Evolutionary conservation across 2,797 vertebrate species (phyloP).

Genomic region (Antrozous pallidus): DNA sequence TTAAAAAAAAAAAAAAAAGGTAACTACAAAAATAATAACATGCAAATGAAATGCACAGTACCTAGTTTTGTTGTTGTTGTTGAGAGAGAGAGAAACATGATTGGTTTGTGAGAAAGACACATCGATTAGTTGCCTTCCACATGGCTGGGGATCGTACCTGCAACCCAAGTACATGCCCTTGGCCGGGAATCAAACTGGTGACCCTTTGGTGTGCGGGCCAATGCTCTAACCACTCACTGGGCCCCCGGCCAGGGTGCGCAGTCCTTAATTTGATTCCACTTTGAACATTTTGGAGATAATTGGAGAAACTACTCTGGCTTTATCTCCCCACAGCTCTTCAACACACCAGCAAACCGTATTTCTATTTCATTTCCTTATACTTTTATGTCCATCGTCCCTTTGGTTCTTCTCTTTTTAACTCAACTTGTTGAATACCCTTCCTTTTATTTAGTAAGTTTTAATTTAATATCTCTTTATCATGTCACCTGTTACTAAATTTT

Average conservation of each 20-base stretch:
- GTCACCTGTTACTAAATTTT: neutral
- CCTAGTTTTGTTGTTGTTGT: neutral
- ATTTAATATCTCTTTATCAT: neutral
- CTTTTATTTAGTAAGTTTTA: conserved; percentile 25
- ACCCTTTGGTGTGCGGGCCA: too few species aligned
- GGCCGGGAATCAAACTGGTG: too few species aligned
- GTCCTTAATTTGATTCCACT: conserved; percentile 20
- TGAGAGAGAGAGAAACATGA: too few species aligned
- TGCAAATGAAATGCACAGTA: neutral
- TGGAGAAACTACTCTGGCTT: neutral
- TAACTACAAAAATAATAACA: neutral
- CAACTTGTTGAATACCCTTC: neutral
- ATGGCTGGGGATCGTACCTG: too few species aligned
- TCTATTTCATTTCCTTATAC: neutral
- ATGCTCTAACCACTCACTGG: too few species aligned
- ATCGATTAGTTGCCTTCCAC: too few species aligned
- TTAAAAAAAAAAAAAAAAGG: neutral
- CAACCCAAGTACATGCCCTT: too few species aligned
- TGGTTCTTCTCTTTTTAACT: conserved; percentile 3
- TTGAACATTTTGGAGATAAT: neutral
- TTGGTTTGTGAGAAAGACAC: too few species aligned
- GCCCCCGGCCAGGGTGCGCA: too few species aligned
- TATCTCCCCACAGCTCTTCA: neutral
- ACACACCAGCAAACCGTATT: conserved; percentile 12
- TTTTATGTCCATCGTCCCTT: neutral